phyloP scores from a whole-genome alignment of 2,797 vertebrate species.

The Peromyscus melanophrys region DNA sequence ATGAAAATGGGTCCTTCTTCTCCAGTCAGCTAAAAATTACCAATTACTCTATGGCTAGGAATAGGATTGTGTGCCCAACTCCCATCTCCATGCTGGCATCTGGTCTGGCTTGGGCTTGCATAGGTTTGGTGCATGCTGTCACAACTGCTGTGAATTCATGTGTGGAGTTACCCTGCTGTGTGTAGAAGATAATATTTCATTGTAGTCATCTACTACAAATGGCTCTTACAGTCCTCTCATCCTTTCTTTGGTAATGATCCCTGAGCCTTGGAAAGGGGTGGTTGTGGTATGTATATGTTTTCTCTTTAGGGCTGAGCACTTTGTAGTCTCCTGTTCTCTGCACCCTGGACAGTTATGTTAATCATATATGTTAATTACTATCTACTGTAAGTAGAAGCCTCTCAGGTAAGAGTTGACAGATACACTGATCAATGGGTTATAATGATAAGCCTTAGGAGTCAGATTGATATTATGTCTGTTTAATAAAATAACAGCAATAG shows the following conservation, averaged over 20 bases:
- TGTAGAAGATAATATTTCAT: not conserved
- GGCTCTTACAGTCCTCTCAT: not conserved
- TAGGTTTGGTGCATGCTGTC: not conserved
- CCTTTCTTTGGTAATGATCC: not conserved
- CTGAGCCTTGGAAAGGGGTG: not conserved
- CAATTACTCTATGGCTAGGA: not conserved
- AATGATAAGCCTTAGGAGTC: not conserved
- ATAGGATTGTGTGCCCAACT: not conserved
- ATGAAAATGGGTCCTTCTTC: not conserved
- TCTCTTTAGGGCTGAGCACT: too few relatives aligned
- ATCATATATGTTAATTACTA: not conserved
- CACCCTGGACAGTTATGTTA: not conserved
- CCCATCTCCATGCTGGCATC: not conserved
- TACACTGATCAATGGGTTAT: not conserved
- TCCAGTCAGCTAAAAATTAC: not conserved
- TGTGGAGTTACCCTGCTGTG: not conserved
- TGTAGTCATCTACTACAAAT: not conserved
- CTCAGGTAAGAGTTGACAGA: not conserved
- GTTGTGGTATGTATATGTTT: too few relatives aligned
- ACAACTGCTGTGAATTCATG: not conserved
- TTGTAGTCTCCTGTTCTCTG: not conserved
- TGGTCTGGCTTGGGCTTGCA: not conserved
- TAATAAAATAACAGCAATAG: not conserved
- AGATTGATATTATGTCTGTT: not conserved
- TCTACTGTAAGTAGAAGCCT: not conserved